Conservation (phyloP, 2,797 vertebrate genomes). For the Neoniphon sammara region DNA sequence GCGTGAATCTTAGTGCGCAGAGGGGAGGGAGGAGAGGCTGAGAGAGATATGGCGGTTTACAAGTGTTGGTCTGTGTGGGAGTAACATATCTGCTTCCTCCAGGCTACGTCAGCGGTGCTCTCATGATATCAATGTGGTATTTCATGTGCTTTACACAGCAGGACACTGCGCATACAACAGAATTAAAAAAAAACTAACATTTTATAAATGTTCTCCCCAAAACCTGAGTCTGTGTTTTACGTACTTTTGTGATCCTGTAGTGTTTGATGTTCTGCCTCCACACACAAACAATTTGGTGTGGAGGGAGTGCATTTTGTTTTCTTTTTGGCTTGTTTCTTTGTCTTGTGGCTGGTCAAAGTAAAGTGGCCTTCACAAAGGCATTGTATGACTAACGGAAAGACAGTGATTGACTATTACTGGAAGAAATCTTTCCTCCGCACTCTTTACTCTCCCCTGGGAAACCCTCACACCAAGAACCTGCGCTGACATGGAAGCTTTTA, state of each 20-base stretch:
- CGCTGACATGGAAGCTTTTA: slow-evolving; percentile 32
- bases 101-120: slow-evolving; percentile 59
- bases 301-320: background rate
- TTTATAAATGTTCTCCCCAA: slow-evolving; percentile 11
- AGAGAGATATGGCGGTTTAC: slow-evolving; percentile 58
- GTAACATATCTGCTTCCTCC: slow-evolving; percentile 63
- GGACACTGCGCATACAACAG: slow-evolving; percentile 8
- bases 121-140: slow-evolving; percentile 36
- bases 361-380: slow-evolving; percentile 15
- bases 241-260: too few relatives aligned
- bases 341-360: background rate
- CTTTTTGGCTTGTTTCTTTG: background rate
- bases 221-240: slow-evolving; percentile 1
- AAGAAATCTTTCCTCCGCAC: slow-evolving; percentile 28
- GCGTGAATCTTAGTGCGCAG: slow-evolving; percentile 15
- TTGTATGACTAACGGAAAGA: slow-evolving; percentile 14
- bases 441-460: slow-evolving; percentile 14
- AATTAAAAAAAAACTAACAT: slow-evolving; percentile 10
- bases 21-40: slow-evolving; percentile 27
- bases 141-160: slow-evolving; percentile 42
- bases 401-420: slow-evolving; percentile 15
- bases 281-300: background rate
- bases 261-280: too few relatives aligned
- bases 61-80: slow-evolving; percentile 74
- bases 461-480: slow-evolving; percentile 23